phyloP scores from a whole-genome alignment of 2,888 invertebrate genomes.

The Branchellion lobata region DNA sequence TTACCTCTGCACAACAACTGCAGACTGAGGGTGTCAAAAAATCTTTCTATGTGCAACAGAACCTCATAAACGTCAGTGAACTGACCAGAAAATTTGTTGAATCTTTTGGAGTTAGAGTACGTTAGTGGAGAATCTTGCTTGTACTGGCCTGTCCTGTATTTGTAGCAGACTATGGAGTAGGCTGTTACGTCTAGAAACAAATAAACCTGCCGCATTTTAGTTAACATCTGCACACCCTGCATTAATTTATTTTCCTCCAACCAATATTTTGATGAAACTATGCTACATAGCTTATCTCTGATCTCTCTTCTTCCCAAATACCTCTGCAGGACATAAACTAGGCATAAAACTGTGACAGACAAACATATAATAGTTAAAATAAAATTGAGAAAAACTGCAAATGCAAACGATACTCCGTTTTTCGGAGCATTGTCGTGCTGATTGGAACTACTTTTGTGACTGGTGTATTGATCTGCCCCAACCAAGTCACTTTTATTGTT shows the following conservation, averaged over 20 bases:
- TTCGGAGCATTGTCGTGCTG: background rate
- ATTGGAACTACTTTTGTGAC: background rate
- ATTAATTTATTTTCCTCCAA: conserved; percentile 48
- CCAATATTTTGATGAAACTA: conserved; percentile 49
- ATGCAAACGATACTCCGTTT: conserved; percentile 36
- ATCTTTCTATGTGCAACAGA: conserved; percentile 48
- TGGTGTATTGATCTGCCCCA: background rate
- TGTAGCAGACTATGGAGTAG: conserved; percentile 47
- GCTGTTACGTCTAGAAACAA: conserved; percentile 50
- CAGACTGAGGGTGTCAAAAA: conserved; percentile 50
- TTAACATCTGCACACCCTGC: conserved; percentile 42
- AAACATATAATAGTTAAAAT: conserved; percentile 28
- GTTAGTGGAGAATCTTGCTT: conserved; percentile 29
- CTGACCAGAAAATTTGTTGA: conserved; percentile 13
- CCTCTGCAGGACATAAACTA: conserved; percentile 35
- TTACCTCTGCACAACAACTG: conserved; percentile 50
- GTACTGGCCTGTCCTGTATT: conserved; percentile 46
- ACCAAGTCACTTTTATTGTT: background rate
- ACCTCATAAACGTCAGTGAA: conserved; percentile 33
- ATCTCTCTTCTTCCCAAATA: conserved; percentile 45
- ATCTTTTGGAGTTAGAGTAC: background rate
- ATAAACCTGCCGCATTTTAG: conserved; percentile 47
- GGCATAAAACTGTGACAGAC: conserved; percentile 35
- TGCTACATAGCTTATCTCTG: conserved; percentile 49
- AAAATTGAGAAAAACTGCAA: conserved; percentile 42